phyloP scores from a whole-genome alignment of 30 jellyfish, hydroid and myxozoan species.

The Cassiopea xamachana region DNA sequence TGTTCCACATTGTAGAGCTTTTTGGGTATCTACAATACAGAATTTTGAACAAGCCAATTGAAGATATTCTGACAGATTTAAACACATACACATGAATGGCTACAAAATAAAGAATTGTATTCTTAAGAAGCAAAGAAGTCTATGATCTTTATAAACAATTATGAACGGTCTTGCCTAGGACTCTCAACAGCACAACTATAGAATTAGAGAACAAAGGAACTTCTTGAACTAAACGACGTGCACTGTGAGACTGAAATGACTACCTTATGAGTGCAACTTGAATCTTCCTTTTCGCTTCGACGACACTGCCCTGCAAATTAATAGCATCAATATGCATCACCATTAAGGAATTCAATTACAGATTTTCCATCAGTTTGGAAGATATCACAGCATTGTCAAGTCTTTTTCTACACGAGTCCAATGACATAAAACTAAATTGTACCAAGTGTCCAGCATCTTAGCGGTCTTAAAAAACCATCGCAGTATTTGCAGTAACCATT shows the following conservation, averaged over 20 bases:
- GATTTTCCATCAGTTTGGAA: too few species aligned
- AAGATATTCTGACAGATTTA: too few species aligned
- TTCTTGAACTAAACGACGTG: too few species aligned
- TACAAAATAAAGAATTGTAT: background rate
- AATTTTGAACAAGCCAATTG: background rate
- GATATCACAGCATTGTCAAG: too few species aligned
- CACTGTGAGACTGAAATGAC: background rate
- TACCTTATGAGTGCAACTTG: conserved; percentile 29
- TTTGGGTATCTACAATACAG: conserved; percentile 49
- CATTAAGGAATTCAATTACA: background rate
- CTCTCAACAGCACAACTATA: background rate
- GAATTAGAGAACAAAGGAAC: too few species aligned
- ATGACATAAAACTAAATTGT: too few species aligned
- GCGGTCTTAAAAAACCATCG: too few species aligned
- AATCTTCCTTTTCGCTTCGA: conserved; percentile 33
- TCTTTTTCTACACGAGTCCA: too few species aligned
- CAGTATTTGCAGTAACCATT: too few species aligned
- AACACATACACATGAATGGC: background rate
- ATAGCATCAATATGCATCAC: background rate
- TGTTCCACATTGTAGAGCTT: conserved; percentile 53
- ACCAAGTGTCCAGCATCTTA: too few species aligned
- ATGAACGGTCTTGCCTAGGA: background rate
- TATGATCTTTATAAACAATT: background rate
- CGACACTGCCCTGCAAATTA: conserved; percentile 39
- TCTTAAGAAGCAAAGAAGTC: background rate